These are phyloP conservation scores for Pandemis corylana DNA, from an alignment of 2,888 invertebrate genomes.

Conservation along the genomic window DNA sequence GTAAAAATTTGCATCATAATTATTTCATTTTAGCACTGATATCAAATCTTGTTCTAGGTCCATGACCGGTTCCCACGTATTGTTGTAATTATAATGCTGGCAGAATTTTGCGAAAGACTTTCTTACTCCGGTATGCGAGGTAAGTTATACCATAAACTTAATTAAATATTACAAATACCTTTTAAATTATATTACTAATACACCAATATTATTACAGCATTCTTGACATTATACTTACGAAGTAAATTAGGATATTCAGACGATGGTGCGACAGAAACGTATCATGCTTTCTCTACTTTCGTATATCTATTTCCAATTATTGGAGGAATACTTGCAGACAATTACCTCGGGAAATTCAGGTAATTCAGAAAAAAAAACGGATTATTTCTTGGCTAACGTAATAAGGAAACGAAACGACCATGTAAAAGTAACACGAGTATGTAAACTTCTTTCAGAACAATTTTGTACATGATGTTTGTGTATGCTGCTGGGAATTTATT, in stretches of 20 bases:
- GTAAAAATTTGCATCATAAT: neutral
- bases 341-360: constrained; percentile 91
- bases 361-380: constrained; percentile 50
- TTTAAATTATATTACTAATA: neutral
- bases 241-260: constrained; percentile 86
- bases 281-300: constrained; percentile 89
- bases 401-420: neutral
- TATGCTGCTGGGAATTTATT: constrained; percentile 89
- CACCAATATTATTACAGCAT: constrained; percentile 82
- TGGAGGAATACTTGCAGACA: constrained; percentile 92
- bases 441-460: constrained; percentile 79
- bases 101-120: constrained; percentile 98
- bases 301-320: constrained; percentile 91
- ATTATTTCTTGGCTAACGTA: neutral
- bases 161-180: constrained; percentile 15
- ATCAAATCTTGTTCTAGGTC: constrained; percentile 52
- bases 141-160: constrained; percentile 67
- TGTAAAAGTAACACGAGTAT: neutral
- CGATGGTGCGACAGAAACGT: constrained; percentile 88
- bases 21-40: neutral
- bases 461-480: constrained; percentile 89
- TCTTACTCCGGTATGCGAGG: constrained; percentile 97
- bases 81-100: constrained; percentile 95
- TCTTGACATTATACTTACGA: constrained; percentile 90
- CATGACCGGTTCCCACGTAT: constrained; percentile 88